phyloP scores from a whole-genome alignment of 2,797 vertebrate species.

The Alca torda region DNA sequence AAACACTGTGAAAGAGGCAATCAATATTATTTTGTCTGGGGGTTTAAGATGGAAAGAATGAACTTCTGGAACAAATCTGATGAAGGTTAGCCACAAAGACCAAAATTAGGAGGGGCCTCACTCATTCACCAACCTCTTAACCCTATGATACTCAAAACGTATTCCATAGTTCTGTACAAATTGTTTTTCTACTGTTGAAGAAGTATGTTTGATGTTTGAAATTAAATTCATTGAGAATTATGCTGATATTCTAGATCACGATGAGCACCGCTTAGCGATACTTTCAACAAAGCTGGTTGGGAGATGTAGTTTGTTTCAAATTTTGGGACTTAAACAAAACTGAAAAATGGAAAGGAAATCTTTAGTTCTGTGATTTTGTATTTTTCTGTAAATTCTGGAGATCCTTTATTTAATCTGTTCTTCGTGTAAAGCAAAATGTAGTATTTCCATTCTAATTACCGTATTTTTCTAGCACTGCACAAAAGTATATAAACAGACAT shows the following conservation, averaged over 20 bases:
- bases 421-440: not conserved
- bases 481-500: conserved; percentile 16
- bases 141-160: not conserved
- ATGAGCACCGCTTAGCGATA: not conserved
- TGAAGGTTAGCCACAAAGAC: not conserved
- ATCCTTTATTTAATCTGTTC: not conserved
- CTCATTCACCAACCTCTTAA: not conserved
- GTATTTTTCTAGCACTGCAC: not conserved
- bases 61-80: not conserved
- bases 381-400: not conserved
- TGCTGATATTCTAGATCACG: not conserved
- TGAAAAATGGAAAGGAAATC: not conserved
- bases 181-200: not conserved
- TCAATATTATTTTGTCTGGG: not conserved
- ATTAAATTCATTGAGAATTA: not conserved
- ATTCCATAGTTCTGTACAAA: not conserved
- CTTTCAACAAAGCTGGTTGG: not conserved
- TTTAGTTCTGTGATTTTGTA: not conserved
- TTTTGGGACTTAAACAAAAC: not conserved
- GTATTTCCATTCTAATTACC: not conserved
- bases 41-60: not conserved
- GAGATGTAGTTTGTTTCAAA: not conserved
- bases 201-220: not conserved
- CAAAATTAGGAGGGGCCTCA: not conserved
- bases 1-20: not conserved